These are phyloP conservation scores for Coleophora flavipennella DNA, from an alignment of 2,888 invertebrate species.

Conservation along the genomic window DNA sequence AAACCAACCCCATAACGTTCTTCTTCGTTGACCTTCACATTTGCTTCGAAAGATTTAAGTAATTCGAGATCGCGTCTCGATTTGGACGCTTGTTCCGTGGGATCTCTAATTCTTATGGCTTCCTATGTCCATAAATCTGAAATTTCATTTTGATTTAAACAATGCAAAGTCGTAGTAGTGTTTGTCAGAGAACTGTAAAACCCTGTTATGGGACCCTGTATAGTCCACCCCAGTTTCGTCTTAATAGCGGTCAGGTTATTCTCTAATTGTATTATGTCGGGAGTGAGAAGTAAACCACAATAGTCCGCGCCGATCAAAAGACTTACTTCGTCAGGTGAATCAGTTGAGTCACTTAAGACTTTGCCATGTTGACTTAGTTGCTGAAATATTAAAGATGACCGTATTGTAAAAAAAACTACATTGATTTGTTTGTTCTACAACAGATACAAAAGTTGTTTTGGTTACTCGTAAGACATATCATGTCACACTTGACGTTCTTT, in stretches of 20 bases:
- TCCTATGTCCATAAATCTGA: background rate
- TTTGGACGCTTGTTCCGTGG: too few relatives aligned
- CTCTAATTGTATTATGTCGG: background rate
- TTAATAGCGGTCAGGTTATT: background rate
- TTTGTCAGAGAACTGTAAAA: background rate
- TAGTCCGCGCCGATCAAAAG: background rate
- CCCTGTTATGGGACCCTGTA: background rate
- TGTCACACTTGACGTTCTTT: background rate
- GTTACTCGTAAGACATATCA: background rate
- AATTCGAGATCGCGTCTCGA: too few relatives aligned
- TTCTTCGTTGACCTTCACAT: too few relatives aligned
- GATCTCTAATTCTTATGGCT: too few relatives aligned
- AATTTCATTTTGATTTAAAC: background rate
- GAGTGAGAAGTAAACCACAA: background rate
- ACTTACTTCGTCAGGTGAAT: background rate
- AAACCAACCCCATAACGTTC: too few relatives aligned
- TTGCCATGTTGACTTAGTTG: background rate
- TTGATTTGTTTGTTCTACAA: background rate
- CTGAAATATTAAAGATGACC: background rate
- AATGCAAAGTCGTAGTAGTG: background rate
- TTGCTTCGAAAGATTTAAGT: too few relatives aligned
- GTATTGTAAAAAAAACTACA: background rate
- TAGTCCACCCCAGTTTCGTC: background rate
- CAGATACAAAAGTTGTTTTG: background rate
- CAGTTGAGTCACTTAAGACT: background rate